Evolutionary conservation across 2,888 invertebrate genomes (phyloP).

Genomic region (Acrocera orbiculus): DNA sequence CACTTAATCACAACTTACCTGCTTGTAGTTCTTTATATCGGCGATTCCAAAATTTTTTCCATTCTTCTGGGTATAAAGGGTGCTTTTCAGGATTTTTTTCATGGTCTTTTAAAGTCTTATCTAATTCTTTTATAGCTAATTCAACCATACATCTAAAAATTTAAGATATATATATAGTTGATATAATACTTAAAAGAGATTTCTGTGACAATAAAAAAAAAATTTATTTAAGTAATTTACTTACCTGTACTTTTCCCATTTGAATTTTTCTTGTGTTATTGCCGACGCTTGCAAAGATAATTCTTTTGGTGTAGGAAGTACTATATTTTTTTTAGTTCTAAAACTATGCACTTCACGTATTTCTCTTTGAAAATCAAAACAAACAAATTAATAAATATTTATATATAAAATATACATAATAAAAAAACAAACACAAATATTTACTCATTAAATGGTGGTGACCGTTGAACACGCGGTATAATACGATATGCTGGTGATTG

Average conservation of each 20-base stretch:
- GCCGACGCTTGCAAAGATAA: constrained; percentile 25
- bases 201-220: not conserved
- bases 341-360: too few relatives aligned
- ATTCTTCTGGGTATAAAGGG: constrained; percentile 72
- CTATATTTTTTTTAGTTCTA: constrained; percentile 4
- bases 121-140: constrained; percentile 32
- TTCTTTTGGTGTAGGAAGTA: constrained; percentile 25
- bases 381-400: too few relatives aligned
- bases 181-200: not conserved
- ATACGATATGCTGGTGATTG: constrained; percentile 18
- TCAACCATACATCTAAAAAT: constrained; percentile 22
- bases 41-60: constrained; percentile 79
- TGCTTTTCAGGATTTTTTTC: constrained; percentile 78
- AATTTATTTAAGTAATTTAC: not conserved
- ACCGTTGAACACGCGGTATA: constrained; percentile 16
- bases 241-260: constrained; percentile 35
- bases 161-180: not conserved
- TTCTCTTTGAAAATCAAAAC: too few relatives aligned
- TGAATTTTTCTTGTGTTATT: constrained; percentile 33
- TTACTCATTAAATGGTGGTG: constrained; percentile 17
- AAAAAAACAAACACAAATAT: constrained; percentile 2
- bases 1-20: constrained; percentile 24
- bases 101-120: constrained; percentile 50
- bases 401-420: too few relatives aligned
- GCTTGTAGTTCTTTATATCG: constrained; percentile 62